Percentiles rank a stretch among this genome's conserved stretches.
Evolutionary conservation across 2,888 invertebrate genomes (phyloP).

Genomic region (Sphecodes monilicornis): DNA sequence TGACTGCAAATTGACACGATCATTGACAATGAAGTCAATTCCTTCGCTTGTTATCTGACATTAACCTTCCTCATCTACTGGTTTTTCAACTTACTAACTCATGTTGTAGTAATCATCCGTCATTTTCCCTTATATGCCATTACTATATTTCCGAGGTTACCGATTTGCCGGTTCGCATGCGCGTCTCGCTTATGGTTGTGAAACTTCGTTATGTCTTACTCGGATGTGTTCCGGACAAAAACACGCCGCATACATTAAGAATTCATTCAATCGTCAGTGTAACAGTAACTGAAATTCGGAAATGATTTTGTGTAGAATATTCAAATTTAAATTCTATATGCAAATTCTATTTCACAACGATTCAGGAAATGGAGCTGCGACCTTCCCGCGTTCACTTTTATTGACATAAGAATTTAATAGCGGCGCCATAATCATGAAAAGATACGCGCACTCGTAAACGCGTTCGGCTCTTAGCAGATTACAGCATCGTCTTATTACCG

Average conservation of each 20-base stretch:
- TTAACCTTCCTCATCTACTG: background rate
- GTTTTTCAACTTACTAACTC: background rate
- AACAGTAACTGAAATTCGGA: background rate
- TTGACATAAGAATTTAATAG: constrained; percentile 1
- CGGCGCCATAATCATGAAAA: background rate
- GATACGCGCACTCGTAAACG: background rate
- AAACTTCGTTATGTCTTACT: background rate
- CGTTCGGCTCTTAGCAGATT: background rate
- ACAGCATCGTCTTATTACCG: background rate
- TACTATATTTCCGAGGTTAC: too few species aligned
- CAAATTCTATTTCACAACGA: background rate
- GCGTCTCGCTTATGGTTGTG: background rate
- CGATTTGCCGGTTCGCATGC: too few species aligned
- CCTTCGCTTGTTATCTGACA: background rate
- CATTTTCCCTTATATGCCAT: too few species aligned
- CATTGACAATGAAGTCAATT: background rate
- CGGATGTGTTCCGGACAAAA: background rate
- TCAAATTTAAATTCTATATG: background rate
- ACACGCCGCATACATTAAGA: background rate
- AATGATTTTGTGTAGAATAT: background rate
- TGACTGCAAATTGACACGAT: background rate
- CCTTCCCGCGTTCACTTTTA: background rate
- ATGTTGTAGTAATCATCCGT: too few species aligned
- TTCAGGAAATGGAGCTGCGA: background rate
- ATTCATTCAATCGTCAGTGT: background rate